These are phyloP conservation scores for Eretmocerus hayati DNA, from an alignment of 2,888 invertebrate genomes.

Conservation along the genomic window DNA sequence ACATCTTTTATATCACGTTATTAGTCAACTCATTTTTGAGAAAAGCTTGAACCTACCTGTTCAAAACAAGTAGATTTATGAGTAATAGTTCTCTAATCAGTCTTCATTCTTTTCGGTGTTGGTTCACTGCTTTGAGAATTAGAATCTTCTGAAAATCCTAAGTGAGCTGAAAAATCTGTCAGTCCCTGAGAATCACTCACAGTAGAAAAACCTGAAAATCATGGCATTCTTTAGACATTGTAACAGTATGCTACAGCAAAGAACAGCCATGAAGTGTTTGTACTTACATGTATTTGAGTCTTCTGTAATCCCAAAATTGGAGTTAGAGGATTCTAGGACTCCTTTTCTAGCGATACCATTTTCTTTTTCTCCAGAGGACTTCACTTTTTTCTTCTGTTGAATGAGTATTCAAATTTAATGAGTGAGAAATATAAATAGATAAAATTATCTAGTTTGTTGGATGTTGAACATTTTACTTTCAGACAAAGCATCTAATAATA, in stretches of 20 bases:
- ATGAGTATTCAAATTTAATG: too few species aligned
- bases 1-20: conserved; percentile 2
- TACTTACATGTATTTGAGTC: conserved; percentile 85
- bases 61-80: conserved; percentile 3
- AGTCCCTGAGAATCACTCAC: conserved; percentile 87
- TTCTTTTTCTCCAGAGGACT: conserved; percentile 58
- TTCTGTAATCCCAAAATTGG: conserved; percentile 79
- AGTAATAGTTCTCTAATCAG: conserved; percentile 52
- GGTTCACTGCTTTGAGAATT: conserved; percentile 83
- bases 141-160: conserved; percentile 85
- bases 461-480: too few species aligned
- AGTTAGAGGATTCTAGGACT: conserved; percentile 67
- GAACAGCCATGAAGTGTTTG: neutral
- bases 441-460: too few species aligned
- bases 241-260: too few species aligned
- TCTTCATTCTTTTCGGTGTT: conserved; percentile 71
- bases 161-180: conserved; percentile 76
- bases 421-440: too few species aligned
- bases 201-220: conserved; percentile 71
- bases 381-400: conserved; percentile 48
- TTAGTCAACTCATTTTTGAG: neutral
- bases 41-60: conserved; percentile 1
- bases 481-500: too few species aligned
- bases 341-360: conserved; percentile 64
- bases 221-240: conserved; percentile 5